phyloP scores from a whole-genome alignment of 2,888 invertebrate genomes.

The Protonemura montana region DNA sequence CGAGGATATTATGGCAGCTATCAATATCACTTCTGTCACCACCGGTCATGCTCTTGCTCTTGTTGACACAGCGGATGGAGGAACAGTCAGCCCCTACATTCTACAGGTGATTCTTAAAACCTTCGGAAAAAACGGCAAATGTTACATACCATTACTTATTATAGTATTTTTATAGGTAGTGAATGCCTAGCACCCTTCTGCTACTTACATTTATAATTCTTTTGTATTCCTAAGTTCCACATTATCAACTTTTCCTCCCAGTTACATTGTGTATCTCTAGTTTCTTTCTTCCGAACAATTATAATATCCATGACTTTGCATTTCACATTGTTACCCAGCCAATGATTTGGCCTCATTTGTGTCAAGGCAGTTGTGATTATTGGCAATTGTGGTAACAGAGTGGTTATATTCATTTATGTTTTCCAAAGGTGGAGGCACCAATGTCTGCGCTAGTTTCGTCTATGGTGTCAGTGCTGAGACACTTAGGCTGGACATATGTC shows the following conservation, averaged over 20 bases:
- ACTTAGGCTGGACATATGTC: slow-evolving; percentile 58
- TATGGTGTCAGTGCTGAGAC: slow-evolving; percentile 55
- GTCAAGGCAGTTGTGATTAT: too few relatives aligned
- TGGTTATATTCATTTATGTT: slow-evolving; percentile 45
- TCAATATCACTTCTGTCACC: slow-evolving; percentile 53
- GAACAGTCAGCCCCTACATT: slow-evolving; percentile 30
- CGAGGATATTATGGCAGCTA: slow-evolving; percentile 50
- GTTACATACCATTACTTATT: too few relatives aligned
- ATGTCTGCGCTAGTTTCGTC: slow-evolving; percentile 54
- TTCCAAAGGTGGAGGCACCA: slow-evolving; percentile 53
- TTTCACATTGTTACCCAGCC: background rate
- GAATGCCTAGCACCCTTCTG: too few relatives aligned
- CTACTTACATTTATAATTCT: too few relatives aligned
- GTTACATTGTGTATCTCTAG: too few relatives aligned
- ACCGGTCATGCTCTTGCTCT: slow-evolving; percentile 49
- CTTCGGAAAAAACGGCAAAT: background rate
- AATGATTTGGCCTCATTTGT: too few relatives aligned
- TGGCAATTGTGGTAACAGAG: too few relatives aligned
- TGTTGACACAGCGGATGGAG: background rate
- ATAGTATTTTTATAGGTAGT: too few relatives aligned
- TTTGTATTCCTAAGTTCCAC: too few relatives aligned
- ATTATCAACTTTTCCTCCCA: too few relatives aligned
- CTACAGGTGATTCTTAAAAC: background rate
- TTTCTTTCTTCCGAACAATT: too few relatives aligned
- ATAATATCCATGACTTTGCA: background rate